Base-by-base conservation (phyloP, 2,797 vertebrate species). In the Pelodytes ibericus region DNA sequence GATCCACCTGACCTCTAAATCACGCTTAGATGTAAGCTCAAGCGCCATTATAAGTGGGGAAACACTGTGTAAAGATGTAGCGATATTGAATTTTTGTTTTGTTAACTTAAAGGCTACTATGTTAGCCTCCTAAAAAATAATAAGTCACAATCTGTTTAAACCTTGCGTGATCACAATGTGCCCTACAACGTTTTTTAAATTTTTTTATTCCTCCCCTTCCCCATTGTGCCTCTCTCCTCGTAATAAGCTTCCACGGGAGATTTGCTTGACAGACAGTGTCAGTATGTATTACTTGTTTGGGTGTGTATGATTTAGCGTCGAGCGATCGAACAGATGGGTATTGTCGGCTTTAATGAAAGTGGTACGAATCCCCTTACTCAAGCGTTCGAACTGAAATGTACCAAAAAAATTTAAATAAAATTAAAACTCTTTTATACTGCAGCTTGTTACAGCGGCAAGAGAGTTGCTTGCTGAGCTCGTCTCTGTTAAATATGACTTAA, bases 401-500 rank as follows among this genome's bases (percentile, higher is more conserved):
- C 47, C 15, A 62, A 63, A 24, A 26, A 10, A 20, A 16, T 36
- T 5, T 36, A 36, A 5, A 36, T 36, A 44, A 1, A 44, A 44
- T 8, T 8, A 26, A 10, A 65, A 20, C 36, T 71, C 36, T 72
- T 59, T 65, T 57, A 56, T 63, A 22, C n/a, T n/a, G n/a, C n/a
- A n/a, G n/a, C n/a, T 63, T 51, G 15, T 70, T 31, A 27, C 58
- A 30, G 33, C 18, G 20, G 56, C 16, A 58, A 47, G 30, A 7
- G 79, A 82, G n/a, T n/a, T 13, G 41, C 69, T 80, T 84, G n/a
- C n/a, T n/a, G 81, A 81, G 81, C 69, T 87, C 85, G 85, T 79
- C 47, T 71, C 83, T 67, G 79, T 81, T 85, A 68, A 80, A 83
- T 75, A 57, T 85, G 81, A 78, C 83, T 88, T 75, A 71, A 24